Conservation (phyloP, 2,797 vertebrate genomes). For the Rhodeus uyekii region DNA sequence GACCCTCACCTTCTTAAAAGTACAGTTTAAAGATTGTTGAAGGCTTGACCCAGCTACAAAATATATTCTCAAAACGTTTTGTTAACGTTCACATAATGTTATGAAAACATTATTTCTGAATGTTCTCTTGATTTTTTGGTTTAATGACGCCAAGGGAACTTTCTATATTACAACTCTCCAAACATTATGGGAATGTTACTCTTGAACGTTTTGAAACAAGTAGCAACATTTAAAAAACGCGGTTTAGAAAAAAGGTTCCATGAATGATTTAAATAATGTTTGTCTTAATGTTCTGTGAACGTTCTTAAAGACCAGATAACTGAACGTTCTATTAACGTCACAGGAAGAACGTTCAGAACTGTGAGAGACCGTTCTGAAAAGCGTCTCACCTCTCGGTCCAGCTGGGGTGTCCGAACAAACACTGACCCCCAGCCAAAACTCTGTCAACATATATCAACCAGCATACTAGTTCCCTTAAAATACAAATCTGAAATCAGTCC, state of each 20-base stretch:
- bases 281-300: background rate
- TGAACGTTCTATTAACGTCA: background rate
- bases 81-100: background rate
- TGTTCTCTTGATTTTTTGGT: background rate
- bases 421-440: conserved; percentile 25
- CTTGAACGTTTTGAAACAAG: background rate
- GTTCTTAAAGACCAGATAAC: background rate
- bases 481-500: background rate
- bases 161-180: background rate
- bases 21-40: too few species aligned
- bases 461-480: background rate
- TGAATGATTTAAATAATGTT: background rate
- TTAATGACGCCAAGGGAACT: background rate
- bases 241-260: background rate
- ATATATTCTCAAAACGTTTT: background rate
- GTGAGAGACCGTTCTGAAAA: background rate
- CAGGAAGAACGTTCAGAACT: too few species aligned
- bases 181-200: background rate
- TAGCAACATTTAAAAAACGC: background rate
- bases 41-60: background rate
- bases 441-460: conserved; percentile 14
- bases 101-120: background rate
- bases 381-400: background rate
- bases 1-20: background rate
- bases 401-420: conserved; percentile 24